Evolutionary conservation across 2,888 invertebrate genomes (phyloP).

Genomic region (Neelides folsomi): DNA sequence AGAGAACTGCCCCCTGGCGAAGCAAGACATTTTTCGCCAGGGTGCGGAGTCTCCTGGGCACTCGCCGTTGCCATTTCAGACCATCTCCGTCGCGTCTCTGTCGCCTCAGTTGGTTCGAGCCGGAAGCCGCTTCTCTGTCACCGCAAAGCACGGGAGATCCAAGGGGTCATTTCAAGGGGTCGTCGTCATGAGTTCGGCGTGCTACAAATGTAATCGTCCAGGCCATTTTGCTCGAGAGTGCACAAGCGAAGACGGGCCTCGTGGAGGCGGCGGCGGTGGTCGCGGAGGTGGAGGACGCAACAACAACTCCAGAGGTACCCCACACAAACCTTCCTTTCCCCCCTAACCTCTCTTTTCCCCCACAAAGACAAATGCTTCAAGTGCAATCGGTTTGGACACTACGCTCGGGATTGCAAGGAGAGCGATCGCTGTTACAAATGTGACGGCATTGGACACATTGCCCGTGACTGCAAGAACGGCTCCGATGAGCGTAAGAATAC

Average conservation of each 20-base stretch:
- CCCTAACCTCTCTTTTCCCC: conserved; percentile 8
- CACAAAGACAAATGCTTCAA: conserved; percentile 79
- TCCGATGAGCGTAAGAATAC: conserved; percentile 36
- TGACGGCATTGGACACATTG: conserved; percentile 84
- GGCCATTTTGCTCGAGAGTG: conserved; percentile 93
- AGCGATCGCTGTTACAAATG: conserved; percentile 61
- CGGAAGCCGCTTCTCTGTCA: too few species aligned
- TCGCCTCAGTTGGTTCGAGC: too few species aligned
- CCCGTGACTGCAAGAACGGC: conserved; percentile 73
- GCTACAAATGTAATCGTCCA: conserved; percentile 83
- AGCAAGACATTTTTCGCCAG: too few species aligned
- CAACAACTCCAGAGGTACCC: conserved; percentile 33
- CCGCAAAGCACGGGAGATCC: too few species aligned
- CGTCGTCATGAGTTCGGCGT: conserved; percentile 63
- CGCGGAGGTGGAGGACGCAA: conserved; percentile 45
- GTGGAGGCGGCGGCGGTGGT: conserved; percentile 44
- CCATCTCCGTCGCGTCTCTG: too few species aligned
- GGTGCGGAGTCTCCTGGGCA: too few species aligned
- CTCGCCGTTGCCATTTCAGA: too few species aligned
- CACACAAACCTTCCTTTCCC: background rate
- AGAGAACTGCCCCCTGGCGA: too few species aligned
- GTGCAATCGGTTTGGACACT: conserved; percentile 86
- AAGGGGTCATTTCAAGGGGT: background rate
- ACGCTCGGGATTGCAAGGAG: conserved; percentile 85
- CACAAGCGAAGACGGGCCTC: conserved; percentile 39